Evolutionary conservation across 2,113 vertebrate species (phyloP).

Genomic region (Phasianus colchicus): DNA sequence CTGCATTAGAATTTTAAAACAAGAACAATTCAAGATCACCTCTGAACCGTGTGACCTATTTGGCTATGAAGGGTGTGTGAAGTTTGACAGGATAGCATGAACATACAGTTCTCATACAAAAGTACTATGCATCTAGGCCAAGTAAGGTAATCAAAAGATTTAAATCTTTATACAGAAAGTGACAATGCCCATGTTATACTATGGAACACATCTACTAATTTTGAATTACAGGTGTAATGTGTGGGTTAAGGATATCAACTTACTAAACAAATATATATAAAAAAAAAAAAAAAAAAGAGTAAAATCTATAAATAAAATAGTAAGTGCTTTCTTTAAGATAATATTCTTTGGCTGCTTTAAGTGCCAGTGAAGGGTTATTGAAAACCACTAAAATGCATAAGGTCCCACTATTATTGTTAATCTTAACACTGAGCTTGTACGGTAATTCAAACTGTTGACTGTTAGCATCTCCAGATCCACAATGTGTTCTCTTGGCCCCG

Average conservation of each 20-base stretch:
- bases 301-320: slow-evolving; percentile 85
- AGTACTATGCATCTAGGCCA: slow-evolving; percentile 73
- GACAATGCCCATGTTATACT: slow-evolving; percentile 79
- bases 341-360: slow-evolving; percentile 75
- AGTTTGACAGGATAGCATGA: slow-evolving; percentile 46
- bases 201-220: slow-evolving; percentile 73
- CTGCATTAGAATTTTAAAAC: slow-evolving; percentile 48
- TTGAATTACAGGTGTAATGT: slow-evolving; percentile 74
- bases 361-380: slow-evolving; percentile 38
- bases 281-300: slow-evolving; percentile 45
- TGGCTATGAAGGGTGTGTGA: slow-evolving; percentile 60
- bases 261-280: slow-evolving; percentile 70
- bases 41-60: slow-evolving; percentile 48
- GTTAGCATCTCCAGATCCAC: slow-evolving; percentile 99
- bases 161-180: slow-evolving; percentile 80
- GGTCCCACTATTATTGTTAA: slow-evolving; percentile 96
- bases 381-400: slow-evolving; percentile 84
- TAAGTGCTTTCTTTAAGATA: slow-evolving; percentile 77
- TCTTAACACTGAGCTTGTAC: slow-evolving; percentile 92
- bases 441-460: slow-evolving; percentile 92
- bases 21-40: slow-evolving; percentile 44
- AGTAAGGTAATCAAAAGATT: slow-evolving; percentile 70
- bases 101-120: slow-evolving; percentile 65
- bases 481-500: slow-evolving; percentile 90
- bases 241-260: slow-evolving; percentile 72